phyloP scores from a whole-genome alignment of 2,888 invertebrate genomes.

The Leucozona laternaria region DNA sequence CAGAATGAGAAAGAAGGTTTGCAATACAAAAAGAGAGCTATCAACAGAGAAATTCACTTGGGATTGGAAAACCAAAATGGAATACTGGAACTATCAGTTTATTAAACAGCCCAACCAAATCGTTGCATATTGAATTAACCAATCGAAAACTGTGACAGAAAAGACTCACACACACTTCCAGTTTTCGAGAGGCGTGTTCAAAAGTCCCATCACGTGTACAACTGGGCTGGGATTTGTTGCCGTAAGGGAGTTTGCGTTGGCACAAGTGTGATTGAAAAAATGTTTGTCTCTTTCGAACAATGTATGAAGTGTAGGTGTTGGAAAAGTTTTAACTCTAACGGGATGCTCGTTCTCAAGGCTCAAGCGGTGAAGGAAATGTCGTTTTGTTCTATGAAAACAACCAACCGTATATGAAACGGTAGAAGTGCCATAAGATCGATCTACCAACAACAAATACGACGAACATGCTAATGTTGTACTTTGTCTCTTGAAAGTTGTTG shows the following conservation, averaged over 20 bases:
- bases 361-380: slow-evolving; percentile 26
- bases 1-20: no score
- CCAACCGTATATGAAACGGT: slow-evolving; percentile 18
- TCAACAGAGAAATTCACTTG: slow-evolving; percentile 30
- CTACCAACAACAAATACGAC: slow-evolving; percentile 13
- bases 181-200: slow-evolving; percentile 5
- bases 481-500: slow-evolving; percentile 52
- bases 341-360: slow-evolving; percentile 36
- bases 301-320: slow-evolving; percentile 28
- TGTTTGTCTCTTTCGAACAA: slow-evolving; percentile 52
- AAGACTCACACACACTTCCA: slow-evolving; percentile 40
- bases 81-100: slow-evolving; percentile 53
- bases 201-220: slow-evolving; percentile 19
- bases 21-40: slow-evolving; percentile 18
- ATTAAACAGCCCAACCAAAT: slow-evolving; percentile 58
- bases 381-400: slow-evolving; percentile 20
- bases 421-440: slow-evolving; percentile 50
- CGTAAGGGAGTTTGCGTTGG: slow-evolving; percentile 67
- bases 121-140: slow-evolving; percentile 65
- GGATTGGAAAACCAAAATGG: slow-evolving; percentile 54
- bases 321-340: slow-evolving; percentile 36
- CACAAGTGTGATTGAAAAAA: not conserved
- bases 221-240: slow-evolving; percentile 40
- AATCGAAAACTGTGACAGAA: slow-evolving; percentile 52
- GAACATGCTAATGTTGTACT: not conserved